Evolutionary conservation across 2,113 vertebrate species (phyloP), one percentile per base, ranked within the genome.

Genomic region (Orientallactaga bullata): DNA sequence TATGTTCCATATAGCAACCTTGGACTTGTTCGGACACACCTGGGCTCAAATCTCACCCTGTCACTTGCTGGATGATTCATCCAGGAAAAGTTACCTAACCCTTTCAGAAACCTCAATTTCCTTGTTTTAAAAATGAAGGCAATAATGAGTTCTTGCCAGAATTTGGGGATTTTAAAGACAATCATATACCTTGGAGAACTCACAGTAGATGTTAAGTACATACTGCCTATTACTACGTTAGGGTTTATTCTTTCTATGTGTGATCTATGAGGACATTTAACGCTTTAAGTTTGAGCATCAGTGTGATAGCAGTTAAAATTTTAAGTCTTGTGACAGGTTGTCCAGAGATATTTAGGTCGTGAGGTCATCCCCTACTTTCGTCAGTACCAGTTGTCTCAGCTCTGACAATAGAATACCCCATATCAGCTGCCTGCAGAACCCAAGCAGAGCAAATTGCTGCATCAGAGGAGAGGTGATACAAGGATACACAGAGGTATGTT

Each of bases 371-470:
- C 20, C 28, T 30, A 55, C 37, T 80, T 37, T 83, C 55, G 37
- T 28, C 82, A 24, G 35, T 16, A 32, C 35, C 15, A 1, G 65
- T 80, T 42, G 51, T 66, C 55, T 95, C 51, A 1, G 60, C 77
- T 91, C 72, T 95, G 89, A 91, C 63, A n/a, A 68, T 4, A 61
- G 58, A 96, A 78, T 83, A 90, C 69, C 35, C 69, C 24, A 47
- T 92, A 81, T 95, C 95, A 88, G 51, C 91, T 92, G 65, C 95
- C 95, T 88, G 85, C 82, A 90, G 94, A 85, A 91, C 82, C 7
- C 17, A 94, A 81, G 95, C 77, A 37, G 85, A 85, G 79, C 0
- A 3, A 77, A n/a, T 69, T 72, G 71, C 87, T 61, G 58, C 89
- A 85, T 83, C 74, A 82, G 61, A 30, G 88, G 63, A 65, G 90